phyloP scores from a whole-genome alignment of 2,113 vertebrate species.

The Corydoras sp. region DNA sequence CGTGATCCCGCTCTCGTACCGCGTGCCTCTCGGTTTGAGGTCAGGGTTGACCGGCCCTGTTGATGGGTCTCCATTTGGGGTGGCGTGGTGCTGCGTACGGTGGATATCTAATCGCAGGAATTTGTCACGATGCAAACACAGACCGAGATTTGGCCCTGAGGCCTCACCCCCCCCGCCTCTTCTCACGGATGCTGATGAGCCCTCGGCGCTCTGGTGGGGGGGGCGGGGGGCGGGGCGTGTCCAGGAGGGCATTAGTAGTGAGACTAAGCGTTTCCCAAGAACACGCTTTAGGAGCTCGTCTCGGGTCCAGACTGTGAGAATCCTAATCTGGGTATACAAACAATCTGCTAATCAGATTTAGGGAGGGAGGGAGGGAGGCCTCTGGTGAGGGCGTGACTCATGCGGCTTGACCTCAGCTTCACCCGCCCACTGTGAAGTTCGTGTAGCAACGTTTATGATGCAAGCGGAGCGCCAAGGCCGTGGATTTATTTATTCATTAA shows the following conservation, averaged over 20 bases:
- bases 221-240: too few species aligned
- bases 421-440: background rate
- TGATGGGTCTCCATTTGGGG: too few species aligned
- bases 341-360: conserved; percentile 40
- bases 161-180: background rate
- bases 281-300: conserved; percentile 1
- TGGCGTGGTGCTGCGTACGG: too few species aligned
- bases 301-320: conserved; percentile 23
- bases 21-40: too few species aligned
- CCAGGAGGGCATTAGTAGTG: conserved; percentile 25
- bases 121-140: too few species aligned
- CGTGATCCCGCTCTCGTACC: too few species aligned
- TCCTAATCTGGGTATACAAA: conserved; percentile 34
- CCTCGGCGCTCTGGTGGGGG: background rate
- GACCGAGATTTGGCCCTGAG: too few species aligned
- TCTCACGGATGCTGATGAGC: background rate
- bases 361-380: background rate
- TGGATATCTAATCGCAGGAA: too few species aligned
- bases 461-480: too few species aligned
- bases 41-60: too few species aligned
- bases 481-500: too few species aligned
- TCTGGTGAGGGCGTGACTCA: conserved; percentile 19
- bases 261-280: background rate
- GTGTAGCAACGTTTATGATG: background rate
- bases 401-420: background rate